Percentiles rank a stretch among this genome's conserved stretches.
phyloP scores from a whole-genome alignment of 2,888 invertebrate species.

The Mimumesa dahlbomi region DNA sequence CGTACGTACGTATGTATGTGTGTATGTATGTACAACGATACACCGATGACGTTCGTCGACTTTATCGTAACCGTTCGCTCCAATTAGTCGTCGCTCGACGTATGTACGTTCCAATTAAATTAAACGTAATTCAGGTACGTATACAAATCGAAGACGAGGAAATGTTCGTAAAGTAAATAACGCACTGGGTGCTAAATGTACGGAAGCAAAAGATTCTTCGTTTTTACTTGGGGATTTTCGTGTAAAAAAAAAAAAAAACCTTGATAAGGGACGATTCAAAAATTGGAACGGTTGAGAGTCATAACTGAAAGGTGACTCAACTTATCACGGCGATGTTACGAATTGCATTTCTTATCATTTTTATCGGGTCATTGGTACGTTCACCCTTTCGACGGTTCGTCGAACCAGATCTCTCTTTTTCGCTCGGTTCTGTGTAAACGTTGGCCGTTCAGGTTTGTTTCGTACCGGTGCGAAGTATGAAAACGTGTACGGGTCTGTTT shows the following conservation, averaged over 20 bases:
- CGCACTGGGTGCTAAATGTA: too few relatives aligned
- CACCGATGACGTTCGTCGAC: too few relatives aligned
- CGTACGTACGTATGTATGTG: too few relatives aligned
- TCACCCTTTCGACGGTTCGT: slow-evolving; percentile 59
- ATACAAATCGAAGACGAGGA: too few relatives aligned
- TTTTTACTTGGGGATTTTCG: too few relatives aligned
- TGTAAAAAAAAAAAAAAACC: neutral
- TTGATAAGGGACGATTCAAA: neutral
- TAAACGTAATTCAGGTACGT: too few relatives aligned
- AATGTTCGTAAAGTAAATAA: too few relatives aligned
- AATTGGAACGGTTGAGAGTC: slow-evolving; percentile 25
- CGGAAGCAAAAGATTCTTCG: too few relatives aligned
- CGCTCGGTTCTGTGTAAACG: slow-evolving; percentile 42
- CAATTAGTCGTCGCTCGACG: too few relatives aligned
- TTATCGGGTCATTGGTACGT: slow-evolving; percentile 59
- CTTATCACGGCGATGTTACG: slow-evolving; percentile 62
- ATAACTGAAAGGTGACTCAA: slow-evolving; percentile 55
- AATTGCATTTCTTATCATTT: slow-evolving; percentile 65
- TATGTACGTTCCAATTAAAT: too few relatives aligned
- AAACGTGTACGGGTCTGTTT: slow-evolving; percentile 6
- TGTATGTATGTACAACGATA: too few relatives aligned
- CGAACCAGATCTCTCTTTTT: slow-evolving; percentile 59
- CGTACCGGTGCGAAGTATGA: slow-evolving; percentile 10
- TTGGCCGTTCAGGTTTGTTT: slow-evolving; percentile 7
- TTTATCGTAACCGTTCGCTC: too few relatives aligned